phyloP scores from a whole-genome alignment of 2,113 vertebrate species.

The Eonycteris spelaea region DNA sequence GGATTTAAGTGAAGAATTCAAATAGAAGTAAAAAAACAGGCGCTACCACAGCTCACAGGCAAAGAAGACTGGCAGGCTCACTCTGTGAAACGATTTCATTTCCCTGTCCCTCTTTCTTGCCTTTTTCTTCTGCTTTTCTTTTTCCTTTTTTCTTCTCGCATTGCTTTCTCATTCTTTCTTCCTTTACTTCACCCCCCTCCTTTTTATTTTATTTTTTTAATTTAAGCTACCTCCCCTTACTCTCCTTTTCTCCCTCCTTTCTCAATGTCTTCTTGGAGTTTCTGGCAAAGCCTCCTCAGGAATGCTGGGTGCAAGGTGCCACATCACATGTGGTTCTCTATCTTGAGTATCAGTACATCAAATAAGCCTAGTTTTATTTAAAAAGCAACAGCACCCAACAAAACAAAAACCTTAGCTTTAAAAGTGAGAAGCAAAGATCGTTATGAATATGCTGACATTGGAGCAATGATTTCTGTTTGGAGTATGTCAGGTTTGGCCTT shows the following conservation, averaged over 20 bases:
- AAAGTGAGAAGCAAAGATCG: not conserved
- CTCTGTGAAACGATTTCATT: not conserved
- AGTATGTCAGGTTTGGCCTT: not conserved
- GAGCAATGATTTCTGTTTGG: not conserved
- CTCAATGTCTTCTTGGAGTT: not conserved
- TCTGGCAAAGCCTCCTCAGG: not conserved
- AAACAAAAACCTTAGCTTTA: not conserved
- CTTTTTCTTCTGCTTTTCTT: not conserved
- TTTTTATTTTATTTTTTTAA: not conserved
- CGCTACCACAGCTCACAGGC: not conserved
- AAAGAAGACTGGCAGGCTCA: not conserved
- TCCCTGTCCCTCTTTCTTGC: not conserved
- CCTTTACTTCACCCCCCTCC: not conserved
- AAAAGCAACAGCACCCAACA: not conserved
- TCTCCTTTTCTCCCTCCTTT: not conserved
- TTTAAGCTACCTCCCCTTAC: not conserved
- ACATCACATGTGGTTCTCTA: not conserved
- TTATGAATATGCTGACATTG: not conserved
- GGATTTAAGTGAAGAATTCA: slow-evolving; percentile 50
- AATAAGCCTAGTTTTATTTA: not conserved
- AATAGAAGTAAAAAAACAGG: slow-evolving; percentile 65
- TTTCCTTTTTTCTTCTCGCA: not conserved
- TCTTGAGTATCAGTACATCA: not conserved
- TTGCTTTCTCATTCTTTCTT: not conserved
- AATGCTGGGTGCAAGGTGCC: not conserved